Percentiles rank a stretch among this genome's conserved stretches.
Evolutionary conservation across 1,140 invertebrate genomes (phyloP).

Genomic region (Pinna nobilis): DNA sequence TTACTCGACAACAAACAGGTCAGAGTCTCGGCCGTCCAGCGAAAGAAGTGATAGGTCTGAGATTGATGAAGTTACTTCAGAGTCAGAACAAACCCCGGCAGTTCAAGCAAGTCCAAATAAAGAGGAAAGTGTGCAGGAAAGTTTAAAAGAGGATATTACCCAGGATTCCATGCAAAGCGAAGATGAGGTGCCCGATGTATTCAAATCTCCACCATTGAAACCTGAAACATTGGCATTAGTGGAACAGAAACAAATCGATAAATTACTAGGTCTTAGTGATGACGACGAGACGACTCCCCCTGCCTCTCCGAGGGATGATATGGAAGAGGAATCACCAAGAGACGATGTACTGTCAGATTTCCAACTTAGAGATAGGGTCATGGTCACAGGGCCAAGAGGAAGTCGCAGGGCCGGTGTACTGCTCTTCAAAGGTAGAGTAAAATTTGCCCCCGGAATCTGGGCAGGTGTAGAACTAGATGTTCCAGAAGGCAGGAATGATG

Average conservation of each 20-base stretch:
- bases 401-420: constrained; percentile 87
- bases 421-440: constrained; percentile 89
- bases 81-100: constrained; percentile 33
- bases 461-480: constrained; percentile 77
- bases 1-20: constrained; percentile 31
- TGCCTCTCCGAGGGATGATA: constrained; percentile 53
- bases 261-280: constrained; percentile 27
- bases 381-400: constrained; percentile 81
- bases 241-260: too few relatives aligned
- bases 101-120: constrained; percentile 1
- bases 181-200: too few relatives aligned
- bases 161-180: not conserved
- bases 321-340: constrained; percentile 19
- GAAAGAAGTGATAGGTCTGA: constrained; percentile 36
- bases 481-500: constrained; percentile 76
- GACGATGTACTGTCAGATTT: constrained; percentile 58
- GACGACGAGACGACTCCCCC: constrained; percentile 63
- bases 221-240: too few relatives aligned
- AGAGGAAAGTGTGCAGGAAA: constrained; percentile 15
- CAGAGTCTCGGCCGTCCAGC: constrained; percentile 60
- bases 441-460: constrained; percentile 87
- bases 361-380: constrained; percentile 90
- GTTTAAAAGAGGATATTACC: constrained; percentile 8
- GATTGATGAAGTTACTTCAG: constrained; percentile 29
- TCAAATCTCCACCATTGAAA: too few relatives aligned